These are phyloP conservation scores for Bos indicus DNA, from an alignment of 2,113 vertebrate species.

Conservation along the genomic window DNA sequence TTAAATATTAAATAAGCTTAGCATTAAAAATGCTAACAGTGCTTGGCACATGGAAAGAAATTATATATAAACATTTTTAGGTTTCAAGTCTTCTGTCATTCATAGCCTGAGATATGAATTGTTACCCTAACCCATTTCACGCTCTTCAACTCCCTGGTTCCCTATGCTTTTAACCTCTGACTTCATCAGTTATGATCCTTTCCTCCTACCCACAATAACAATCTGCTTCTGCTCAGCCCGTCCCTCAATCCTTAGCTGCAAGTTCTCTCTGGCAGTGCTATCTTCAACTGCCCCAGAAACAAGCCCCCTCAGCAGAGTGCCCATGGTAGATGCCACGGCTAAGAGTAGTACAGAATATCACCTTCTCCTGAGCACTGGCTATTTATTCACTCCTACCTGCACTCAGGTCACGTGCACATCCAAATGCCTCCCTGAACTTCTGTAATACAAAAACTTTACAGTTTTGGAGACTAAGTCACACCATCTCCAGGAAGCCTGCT, in stretches of 20 bases:
- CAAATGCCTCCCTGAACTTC: neutral
- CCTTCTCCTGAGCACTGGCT: neutral
- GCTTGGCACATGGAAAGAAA: conserved; percentile 3
- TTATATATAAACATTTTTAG: neutral
- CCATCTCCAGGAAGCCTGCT: neutral
- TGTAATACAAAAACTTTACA: conserved; percentile 12
- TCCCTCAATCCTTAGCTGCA: neutral
- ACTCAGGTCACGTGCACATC: neutral
- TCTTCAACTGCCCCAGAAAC: neutral
- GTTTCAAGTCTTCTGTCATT: conserved; percentile 10
- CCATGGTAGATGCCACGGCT: neutral
- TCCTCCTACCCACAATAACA: neutral
- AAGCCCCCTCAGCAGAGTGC: neutral
- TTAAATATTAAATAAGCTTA: conserved; percentile 5
- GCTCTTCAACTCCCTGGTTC: neutral
- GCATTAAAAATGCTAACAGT: neutral
- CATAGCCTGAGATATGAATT: neutral
- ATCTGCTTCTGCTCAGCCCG: neutral
- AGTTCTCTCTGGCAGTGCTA: neutral
- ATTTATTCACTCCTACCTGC: neutral
- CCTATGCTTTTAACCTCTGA: conserved; percentile 2
- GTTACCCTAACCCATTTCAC: neutral
- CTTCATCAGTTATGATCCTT: neutral
- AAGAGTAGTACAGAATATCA: neutral
- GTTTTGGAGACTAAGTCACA: neutral